phyloP scores from a whole-genome alignment of 92 coral and sea anemone genomes.

The Phenganax stokvisi region DNA sequence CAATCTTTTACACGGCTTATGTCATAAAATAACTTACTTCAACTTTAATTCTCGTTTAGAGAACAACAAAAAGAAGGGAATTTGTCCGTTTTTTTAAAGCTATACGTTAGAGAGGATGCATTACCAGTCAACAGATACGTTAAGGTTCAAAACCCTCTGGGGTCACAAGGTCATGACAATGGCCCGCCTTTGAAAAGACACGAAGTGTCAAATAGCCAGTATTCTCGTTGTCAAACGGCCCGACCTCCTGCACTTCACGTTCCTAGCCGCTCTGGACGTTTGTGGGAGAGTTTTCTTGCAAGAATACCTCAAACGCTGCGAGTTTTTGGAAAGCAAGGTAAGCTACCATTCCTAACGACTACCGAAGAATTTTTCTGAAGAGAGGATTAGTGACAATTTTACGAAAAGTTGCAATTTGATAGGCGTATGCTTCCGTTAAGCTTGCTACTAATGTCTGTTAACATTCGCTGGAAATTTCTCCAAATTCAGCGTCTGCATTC shows the following conservation, averaged over 20 bases:
- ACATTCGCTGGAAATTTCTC: not conserved
- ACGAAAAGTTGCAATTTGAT: constrained; percentile 3
- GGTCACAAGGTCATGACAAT: constrained; percentile 27
- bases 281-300: constrained; percentile 14
- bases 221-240: constrained; percentile 14
- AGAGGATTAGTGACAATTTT: not conserved
- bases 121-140: constrained; percentile 13
- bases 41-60: constrained; percentile 8
- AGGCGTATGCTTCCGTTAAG: not conserved
- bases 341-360: not conserved
- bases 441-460: constrained; percentile 16
- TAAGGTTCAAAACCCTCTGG: not conserved
- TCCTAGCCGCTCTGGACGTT: not conserved
- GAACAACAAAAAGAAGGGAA: not conserved
- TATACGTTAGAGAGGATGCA: not conserved
- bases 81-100: not conserved
- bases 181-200: constrained; percentile 32
- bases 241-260: constrained; percentile 10
- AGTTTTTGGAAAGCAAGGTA: constrained; percentile 1
- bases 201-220: constrained; percentile 15
- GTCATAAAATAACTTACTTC: not conserved
- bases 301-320: constrained; percentile 10
- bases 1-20: not conserved
- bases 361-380: not conserved
- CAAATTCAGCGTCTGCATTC: not conserved